Percentiles rank a stretch among this genome's conserved stretches.
Conservation (phyloP, 2,113 vertebrate species). For the Acanthochromis polyacanthus region DNA sequence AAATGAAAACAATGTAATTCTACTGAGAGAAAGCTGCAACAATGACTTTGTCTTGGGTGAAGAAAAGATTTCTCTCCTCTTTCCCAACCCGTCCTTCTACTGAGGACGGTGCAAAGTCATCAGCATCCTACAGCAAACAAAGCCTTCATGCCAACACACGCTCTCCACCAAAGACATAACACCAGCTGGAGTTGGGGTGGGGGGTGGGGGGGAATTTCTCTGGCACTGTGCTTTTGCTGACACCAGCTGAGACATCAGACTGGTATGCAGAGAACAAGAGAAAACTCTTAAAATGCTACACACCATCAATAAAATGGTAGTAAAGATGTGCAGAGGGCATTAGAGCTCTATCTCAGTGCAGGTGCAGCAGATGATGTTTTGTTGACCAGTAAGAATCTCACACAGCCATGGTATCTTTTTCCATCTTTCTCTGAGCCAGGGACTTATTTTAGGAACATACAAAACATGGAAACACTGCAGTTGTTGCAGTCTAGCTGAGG, state of each 20-base stretch:
- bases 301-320: neutral
- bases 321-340: neutral
- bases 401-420: neutral
- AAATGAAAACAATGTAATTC: constrained; percentile 43
- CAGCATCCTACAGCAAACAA: constrained; percentile 40
- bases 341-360: neutral
- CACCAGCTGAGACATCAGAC: constrained; percentile 43
- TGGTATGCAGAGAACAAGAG: neutral
- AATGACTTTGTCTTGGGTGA: constrained; percentile 21
- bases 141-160: constrained; percentile 41
- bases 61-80: constrained; percentile 13
- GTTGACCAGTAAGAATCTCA: constrained; percentile 23
- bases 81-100: neutral
- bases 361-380: constrained; percentile 28
- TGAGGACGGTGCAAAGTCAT: constrained; percentile 34
- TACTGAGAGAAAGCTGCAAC: constrained; percentile 5
- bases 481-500: constrained; percentile 23
- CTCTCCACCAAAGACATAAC: constrained; percentile 43
- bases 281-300: neutral
- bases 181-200: constrained; percentile 50
- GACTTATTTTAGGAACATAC: constrained; percentile 25
- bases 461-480: constrained; percentile 27
- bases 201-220: constrained; percentile 53
- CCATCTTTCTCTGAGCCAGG: constrained; percentile 23
- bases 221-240: constrained; percentile 48